phyloP scores from a whole-genome alignment of 2,888 invertebrate genomes.

The Lepidocyrtoides sp. region DNA sequence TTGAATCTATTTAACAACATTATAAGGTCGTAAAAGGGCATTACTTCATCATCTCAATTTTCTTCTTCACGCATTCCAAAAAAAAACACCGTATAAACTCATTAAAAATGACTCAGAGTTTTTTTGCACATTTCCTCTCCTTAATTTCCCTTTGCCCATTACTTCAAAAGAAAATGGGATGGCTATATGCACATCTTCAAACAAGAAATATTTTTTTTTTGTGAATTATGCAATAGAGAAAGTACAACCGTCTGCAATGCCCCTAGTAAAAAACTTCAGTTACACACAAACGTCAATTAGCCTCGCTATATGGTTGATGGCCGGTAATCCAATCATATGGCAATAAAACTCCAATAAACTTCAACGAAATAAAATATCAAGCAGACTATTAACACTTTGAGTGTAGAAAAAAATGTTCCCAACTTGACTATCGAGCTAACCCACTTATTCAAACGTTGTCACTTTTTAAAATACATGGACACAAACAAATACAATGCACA shows the following conservation, averaged over 20 bases:
- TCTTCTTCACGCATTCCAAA: not conserved
- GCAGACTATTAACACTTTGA: not conserved
- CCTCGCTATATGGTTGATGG: not conserved
- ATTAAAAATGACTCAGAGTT: not conserved
- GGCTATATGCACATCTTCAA: not conserved
- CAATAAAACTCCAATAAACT: not conserved
- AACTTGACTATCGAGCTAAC: not conserved
- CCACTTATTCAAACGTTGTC: not conserved
- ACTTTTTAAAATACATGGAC: not conserved
- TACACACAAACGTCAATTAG: not conserved
- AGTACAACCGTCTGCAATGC: not conserved
- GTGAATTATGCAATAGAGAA: not conserved
- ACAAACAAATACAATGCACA: not conserved
- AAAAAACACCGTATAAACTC: not conserved
- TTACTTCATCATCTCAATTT: not conserved
- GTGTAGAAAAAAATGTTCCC: too few species aligned
- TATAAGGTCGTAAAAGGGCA: conserved; percentile 45
- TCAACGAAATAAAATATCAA: not conserved
- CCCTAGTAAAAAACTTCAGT: not conserved
- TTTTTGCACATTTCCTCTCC: conserved; percentile 6
- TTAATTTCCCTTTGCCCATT: not conserved
- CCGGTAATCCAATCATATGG: not conserved
- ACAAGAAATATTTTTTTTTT: not conserved
- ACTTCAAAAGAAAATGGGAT: not conserved
- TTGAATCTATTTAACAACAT: conserved; percentile 14